phyloP scores from a whole-genome alignment of 2,113 vertebrate genomes.

The Oncorhynchus keta region DNA sequence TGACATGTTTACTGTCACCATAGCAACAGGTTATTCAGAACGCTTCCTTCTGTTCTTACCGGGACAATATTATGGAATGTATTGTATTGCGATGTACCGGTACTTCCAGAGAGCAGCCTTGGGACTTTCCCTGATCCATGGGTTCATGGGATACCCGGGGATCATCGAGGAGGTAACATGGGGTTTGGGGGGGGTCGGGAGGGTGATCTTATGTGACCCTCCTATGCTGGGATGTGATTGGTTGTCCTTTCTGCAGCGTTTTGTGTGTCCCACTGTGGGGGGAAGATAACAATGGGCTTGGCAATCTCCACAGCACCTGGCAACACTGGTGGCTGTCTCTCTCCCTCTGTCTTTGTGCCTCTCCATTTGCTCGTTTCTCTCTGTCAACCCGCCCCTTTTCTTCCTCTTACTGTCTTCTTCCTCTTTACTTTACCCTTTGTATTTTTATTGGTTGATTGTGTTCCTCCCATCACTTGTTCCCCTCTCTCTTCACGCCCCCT shows the following conservation, averaged over 20 bases:
- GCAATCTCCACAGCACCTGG: background rate
- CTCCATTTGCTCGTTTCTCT: background rate
- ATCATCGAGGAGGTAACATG: too few relatives aligned
- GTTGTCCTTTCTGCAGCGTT: slow-evolving; percentile 14
- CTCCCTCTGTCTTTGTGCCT: background rate
- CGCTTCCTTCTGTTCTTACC: too few relatives aligned
- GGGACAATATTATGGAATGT: too few relatives aligned
- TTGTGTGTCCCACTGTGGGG: slow-evolving; percentile 46
- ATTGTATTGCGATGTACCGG: too few relatives aligned
- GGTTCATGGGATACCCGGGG: too few relatives aligned
- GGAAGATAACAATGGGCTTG: slow-evolving; percentile 45
- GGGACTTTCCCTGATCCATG: too few relatives aligned
- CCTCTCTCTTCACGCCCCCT: background rate
- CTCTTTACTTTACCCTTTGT: slow-evolving; percentile 18
- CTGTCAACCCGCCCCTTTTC: background rate
- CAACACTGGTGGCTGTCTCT: background rate
- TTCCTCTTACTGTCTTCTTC: slow-evolving; percentile 28
- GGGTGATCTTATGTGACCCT: background rate
- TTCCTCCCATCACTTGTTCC: slow-evolving; percentile 29
- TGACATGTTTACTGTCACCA: too few relatives aligned
- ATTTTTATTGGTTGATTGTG: background rate
- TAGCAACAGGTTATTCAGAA: too few relatives aligned
- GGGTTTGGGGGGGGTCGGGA: too few relatives aligned
- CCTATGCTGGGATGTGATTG: background rate
- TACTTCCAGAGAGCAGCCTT: too few relatives aligned